phyloP scores from a whole-genome alignment of 2,797 vertebrate genomes.

The Sebastes kiyomatsui region DNA sequence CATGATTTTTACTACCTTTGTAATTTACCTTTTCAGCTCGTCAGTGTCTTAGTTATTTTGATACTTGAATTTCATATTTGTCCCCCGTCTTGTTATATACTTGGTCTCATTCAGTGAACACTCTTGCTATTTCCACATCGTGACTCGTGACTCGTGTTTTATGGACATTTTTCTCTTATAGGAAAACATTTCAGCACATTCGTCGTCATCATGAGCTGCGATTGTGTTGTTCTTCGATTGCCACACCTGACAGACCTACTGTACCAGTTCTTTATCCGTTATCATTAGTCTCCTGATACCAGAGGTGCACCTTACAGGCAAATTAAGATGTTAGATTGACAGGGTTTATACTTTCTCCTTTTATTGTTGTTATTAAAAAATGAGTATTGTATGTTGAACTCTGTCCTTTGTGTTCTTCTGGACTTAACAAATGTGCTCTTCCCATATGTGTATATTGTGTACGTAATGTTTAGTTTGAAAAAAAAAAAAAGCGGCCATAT shows the following conservation, averaged over 20 bases:
- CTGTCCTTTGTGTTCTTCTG: slow-evolving; percentile 69
- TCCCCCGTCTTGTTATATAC: slow-evolving; percentile 48
- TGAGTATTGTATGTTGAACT: slow-evolving; percentile 66
- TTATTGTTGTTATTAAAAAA: slow-evolving; percentile 73
- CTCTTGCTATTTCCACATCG: slow-evolving; percentile 57
- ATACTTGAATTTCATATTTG: slow-evolving; percentile 82
- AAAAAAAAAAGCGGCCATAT: slow-evolving; percentile 29
- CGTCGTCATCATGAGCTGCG: slow-evolving; percentile 49
- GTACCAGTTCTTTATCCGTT: slow-evolving; percentile 65
- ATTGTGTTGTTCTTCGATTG: slow-evolving; percentile 39
- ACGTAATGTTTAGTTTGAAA: slow-evolving; percentile 48
- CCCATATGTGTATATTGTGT: slow-evolving; percentile 72
- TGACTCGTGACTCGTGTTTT: slow-evolving; percentile 39
- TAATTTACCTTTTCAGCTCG: slow-evolving; percentile 73
- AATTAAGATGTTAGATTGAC: slow-evolving; percentile 74
- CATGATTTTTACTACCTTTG: slow-evolving; percentile 79
- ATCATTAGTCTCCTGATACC: slow-evolving; percentile 66
- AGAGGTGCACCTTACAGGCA: slow-evolving; percentile 79
- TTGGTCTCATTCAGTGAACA: slow-evolving; percentile 61
- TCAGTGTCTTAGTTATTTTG: slow-evolving; percentile 80
- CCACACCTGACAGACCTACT: slow-evolving; percentile 63
- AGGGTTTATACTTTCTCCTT: slow-evolving; percentile 77
- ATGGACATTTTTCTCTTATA: slow-evolving; percentile 71
- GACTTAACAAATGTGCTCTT: slow-evolving; percentile 59
- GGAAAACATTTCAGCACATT: slow-evolving; percentile 69